Percentiles rank a stretch among this genome's conserved stretches.
Conservation (phyloP, 2,113 vertebrate species). For the Elaphurus davidianus region DNA sequence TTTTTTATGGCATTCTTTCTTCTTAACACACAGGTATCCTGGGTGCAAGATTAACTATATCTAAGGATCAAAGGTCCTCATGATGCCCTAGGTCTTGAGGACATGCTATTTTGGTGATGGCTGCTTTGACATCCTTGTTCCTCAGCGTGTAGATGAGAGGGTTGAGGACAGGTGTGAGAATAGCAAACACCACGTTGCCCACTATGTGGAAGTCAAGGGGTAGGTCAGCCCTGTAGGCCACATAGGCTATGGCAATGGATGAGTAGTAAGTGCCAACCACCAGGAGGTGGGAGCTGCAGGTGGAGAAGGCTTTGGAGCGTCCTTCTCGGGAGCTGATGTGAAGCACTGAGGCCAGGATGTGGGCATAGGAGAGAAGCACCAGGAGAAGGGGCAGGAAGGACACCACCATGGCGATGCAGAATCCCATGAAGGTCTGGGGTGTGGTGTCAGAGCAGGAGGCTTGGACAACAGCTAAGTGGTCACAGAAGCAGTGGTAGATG, state of each 20-base stretch:
- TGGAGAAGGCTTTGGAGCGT: not conserved
- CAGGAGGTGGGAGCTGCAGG: not conserved
- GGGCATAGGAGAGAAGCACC: not conserved
- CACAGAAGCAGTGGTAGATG: not conserved
- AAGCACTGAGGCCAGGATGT: no score
- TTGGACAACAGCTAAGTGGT: not conserved
- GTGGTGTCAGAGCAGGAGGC: rapidly evolving
- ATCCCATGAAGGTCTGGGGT: conserved; percentile 28
- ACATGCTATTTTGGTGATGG: not conserved
- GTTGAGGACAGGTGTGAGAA: not conserved
- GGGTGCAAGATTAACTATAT: not conserved
- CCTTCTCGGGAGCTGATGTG: not conserved
- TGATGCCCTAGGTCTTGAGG: not conserved
- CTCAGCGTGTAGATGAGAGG: not conserved
- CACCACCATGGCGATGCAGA: not conserved
- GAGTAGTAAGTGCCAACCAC: not conserved
- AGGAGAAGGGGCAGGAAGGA: conserved; percentile 1
- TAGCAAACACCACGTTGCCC: not conserved
- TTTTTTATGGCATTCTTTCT: not conserved
- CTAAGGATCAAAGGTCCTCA: not conserved
- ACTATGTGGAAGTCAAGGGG: not conserved
- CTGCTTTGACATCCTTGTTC: not conserved
- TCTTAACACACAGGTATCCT: not conserved
- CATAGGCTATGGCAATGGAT: not conserved
- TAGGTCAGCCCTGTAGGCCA: not conserved